A percentile compares a stretch with the other conserved stretches of the same genome.
These are phyloP conservation scores for Polyommatus iphigenia DNA, from an alignment of 2,888 invertebrate species.

Conservation along the genomic window DNA sequence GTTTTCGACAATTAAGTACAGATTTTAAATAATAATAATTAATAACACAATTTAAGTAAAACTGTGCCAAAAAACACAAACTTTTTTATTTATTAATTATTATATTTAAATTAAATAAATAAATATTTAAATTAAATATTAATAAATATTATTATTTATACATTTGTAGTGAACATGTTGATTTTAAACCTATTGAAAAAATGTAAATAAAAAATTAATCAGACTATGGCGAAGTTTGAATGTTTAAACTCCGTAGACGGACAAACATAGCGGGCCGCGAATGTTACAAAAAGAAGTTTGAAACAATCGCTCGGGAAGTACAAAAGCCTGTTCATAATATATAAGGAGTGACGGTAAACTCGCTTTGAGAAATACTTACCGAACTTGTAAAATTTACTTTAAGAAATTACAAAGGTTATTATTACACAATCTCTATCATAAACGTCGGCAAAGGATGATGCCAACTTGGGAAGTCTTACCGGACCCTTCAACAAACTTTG, in stretches of 20 bases:
- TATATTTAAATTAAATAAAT: too few species aligned
- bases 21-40: too few species aligned
- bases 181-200: background rate
- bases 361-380: conserved; percentile 53
- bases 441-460: conserved; percentile 52
- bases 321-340: conserved; percentile 48
- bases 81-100: too few species aligned
- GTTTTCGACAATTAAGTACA: too few species aligned
- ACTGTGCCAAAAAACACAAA: too few species aligned
- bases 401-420: conserved; percentile 64
- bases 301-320: conserved; percentile 42
- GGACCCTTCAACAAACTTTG: conserved; percentile 42
- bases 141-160: background rate
- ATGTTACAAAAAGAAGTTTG: conserved; percentile 32
- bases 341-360: conserved; percentile 50
- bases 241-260: conserved; percentile 28
- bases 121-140: too few species aligned
- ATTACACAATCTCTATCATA: conserved; percentile 55
- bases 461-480: conserved; percentile 50
- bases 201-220: conserved; percentile 3
- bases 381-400: conserved; percentile 56
- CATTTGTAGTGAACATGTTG: background rate
- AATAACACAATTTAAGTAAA: too few species aligned
- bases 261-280: conserved; percentile 27
- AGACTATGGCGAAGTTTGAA: conserved; percentile 13